Evolutionary conservation across 2,797 vertebrate species (phyloP).

Genomic region (Oreochromis mossambicus): DNA sequence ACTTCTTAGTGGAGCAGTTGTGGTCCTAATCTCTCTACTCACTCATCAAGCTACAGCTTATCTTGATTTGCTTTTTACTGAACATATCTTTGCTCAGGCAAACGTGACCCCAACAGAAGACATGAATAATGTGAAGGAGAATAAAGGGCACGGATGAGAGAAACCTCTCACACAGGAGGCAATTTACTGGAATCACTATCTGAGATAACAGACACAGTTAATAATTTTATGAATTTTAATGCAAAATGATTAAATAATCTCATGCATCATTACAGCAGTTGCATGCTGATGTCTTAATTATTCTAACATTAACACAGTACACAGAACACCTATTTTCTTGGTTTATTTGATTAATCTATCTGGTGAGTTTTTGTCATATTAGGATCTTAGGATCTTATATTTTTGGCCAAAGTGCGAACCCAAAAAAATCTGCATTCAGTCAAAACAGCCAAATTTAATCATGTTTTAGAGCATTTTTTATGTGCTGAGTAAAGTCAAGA

Average conservation of each 20-base stretch:
- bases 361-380: background rate
- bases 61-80: constrained; percentile 1
- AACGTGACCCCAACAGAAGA: background rate
- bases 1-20: background rate
- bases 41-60: constrained; percentile 16
- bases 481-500: background rate
- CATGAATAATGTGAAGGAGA: constrained; percentile 1
- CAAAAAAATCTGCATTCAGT: background rate
- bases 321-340: background rate
- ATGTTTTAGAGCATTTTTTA: background rate
- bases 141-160: background rate
- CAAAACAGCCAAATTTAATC: background rate
- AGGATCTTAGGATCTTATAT: background rate
- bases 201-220: background rate
- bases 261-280: background rate
- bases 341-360: background rate
- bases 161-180: background rate
- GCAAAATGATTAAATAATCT: background rate
- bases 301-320: background rate
- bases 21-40: constrained; percentile 30
- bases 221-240: background rate
- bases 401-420: background rate
- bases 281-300: background rate
- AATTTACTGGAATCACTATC: background rate
- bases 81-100: background rate